Base-by-base conservation (phyloP, 1,140 invertebrate species). In the Drosophila ambigua region DNA sequence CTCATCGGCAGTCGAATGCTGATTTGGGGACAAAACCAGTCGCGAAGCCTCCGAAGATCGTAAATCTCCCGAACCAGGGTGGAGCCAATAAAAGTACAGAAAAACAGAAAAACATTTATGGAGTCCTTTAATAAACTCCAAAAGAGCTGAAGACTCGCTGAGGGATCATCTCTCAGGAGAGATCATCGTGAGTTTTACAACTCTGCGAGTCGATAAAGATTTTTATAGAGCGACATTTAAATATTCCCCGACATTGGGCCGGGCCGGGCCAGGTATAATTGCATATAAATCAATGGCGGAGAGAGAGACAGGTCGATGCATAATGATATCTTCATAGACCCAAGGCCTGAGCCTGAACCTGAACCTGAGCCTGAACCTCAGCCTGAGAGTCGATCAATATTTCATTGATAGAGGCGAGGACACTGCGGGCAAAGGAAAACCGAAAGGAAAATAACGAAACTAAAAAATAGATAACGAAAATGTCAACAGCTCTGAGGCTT, bases 41-140 rank as follows among this genome's bases (percentile, higher is more conserved):
- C 24, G 39, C 11, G 15, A 31, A 63, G 63, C 44, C 15, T 13
- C 13, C 6, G 35, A 55, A 26, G 50, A 44, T 35, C 64, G 68
- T 77, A 77, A 77, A 76, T 77, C 72, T 63, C 53, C 2, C 8
- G n/a, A 8, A 8, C 24, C 44, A 44, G 45, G 23, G 13, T 28
- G 28, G 44, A 26, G 11, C 35, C 39, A 60, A 66, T 77, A 76
- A 80, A 76, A 80, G 20, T 16, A 13, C 11, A 31, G 11, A 35
- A 65, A 72, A 57, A 76, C 20, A 20, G 20, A 65, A 49, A 13
- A 11, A 64, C 57, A 73, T 81, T 77, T 87, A 81, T 77, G 59
- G 78, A 81, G 69, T 87, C 81, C 81, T 85, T 85, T 85, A 85
- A 85, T 85, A 87, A 78, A 78, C 82, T 74, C 11, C 11, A 51